Evolutionary conservation across 2,797 vertebrate species (phyloP).

Genomic region (Yasuhikotakia modesta): DNA sequence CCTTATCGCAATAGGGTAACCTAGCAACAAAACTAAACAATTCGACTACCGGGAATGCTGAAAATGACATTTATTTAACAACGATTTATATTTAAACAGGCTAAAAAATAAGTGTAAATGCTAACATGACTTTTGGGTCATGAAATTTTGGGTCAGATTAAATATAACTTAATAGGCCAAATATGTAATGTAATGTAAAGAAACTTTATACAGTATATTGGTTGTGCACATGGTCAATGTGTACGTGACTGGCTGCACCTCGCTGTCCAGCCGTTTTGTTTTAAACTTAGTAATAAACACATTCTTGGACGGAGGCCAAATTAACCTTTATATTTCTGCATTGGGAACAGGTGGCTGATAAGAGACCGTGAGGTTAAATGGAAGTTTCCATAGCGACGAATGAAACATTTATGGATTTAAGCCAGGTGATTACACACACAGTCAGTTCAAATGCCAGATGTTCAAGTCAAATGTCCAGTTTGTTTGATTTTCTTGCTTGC

Average conservation of each 20-base stretch:
- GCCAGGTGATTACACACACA: not conserved
- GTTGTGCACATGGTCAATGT: constrained; percentile 24
- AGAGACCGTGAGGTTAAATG: not conserved
- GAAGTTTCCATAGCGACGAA: not conserved
- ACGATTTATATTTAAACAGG: constrained; percentile 4
- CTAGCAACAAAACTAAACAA: constrained; percentile 76
- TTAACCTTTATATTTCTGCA: constrained; percentile 50
- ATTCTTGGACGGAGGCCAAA: constrained; percentile 63
- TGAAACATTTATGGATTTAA: not conserved
- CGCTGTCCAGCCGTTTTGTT: constrained; percentile 48
- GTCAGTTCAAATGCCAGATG: not conserved
- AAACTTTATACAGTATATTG: constrained; percentile 13
- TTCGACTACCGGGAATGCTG: constrained; percentile 63
- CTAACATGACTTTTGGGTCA: not conserved
- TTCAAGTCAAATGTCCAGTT: not conserved
- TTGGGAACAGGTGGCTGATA: constrained; percentile 28
- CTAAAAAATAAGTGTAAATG: constrained; percentile 20
- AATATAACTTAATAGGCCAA: not conserved
- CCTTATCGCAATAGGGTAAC: constrained; percentile 68
- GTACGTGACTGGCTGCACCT: constrained; percentile 70
- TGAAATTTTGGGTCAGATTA: not conserved
- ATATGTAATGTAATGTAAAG: constrained; percentile 5
- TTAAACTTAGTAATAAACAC: constrained; percentile 53
- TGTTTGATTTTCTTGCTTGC: not conserved
- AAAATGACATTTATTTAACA: constrained; percentile 9